Evolutionary conservation across 2,113 vertebrate genomes (phyloP).

Genomic region (Muntiacus muntjak): DNA sequence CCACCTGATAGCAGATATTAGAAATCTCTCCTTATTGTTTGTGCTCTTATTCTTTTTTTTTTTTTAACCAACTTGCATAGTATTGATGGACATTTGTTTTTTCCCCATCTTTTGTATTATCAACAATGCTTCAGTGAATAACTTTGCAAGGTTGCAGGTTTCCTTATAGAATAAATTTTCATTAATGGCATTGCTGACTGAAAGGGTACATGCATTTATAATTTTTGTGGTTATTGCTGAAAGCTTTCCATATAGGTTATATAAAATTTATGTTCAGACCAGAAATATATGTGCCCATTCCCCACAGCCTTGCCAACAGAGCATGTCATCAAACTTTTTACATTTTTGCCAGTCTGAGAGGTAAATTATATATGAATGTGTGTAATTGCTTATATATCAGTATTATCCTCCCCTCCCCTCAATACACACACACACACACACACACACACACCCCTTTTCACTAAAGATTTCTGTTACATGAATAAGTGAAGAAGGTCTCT

Average conservation of each 20-base stretch:
- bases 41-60: neutral
- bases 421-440: neutral
- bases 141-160: neutral
- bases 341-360: neutral
- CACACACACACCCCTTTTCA: neutral
- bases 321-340: neutral
- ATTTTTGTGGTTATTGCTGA: constrained; percentile 23
- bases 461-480: neutral
- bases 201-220: neutral
- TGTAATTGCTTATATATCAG: neutral
- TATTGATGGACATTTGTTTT: neutral
- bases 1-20: neutral
- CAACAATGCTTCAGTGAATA: neutral
- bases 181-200: neutral
- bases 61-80: neutral
- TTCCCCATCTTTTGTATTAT: neutral
- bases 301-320: neutral
- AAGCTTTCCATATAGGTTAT: neutral
- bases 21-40: neutral
- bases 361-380: neutral
- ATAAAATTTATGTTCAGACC: neutral
- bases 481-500: neutral
- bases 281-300: neutral
- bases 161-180: constrained; percentile 7
- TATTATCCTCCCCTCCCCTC: neutral